phyloP scores from a whole-genome alignment of 2,113 vertebrate genomes.

The Crypturellus undulatus region DNA sequence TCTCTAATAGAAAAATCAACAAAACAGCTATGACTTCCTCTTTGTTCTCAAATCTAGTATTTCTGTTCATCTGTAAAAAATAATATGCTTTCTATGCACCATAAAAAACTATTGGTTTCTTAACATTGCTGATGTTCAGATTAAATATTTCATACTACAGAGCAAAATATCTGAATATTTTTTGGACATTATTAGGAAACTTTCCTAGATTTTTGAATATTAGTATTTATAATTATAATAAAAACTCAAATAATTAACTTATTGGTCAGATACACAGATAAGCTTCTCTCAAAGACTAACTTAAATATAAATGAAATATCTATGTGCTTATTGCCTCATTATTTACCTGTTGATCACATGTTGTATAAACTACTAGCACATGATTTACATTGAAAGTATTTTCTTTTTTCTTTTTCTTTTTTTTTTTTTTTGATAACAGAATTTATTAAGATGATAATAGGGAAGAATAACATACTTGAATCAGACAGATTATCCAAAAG shows the following conservation, averaged over 20 bases:
- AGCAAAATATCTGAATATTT: neutral
- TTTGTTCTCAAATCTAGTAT: neutral
- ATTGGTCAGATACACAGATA: neutral
- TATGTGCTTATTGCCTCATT: neutral
- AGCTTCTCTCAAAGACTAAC: neutral
- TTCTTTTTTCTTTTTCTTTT: neutral
- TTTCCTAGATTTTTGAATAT: neutral
- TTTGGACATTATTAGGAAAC: accelerated
- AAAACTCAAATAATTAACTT: neutral
- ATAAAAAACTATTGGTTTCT: neutral
- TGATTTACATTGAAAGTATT: neutral
- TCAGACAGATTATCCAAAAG: neutral
- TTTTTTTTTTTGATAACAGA: neutral
- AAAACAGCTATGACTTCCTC: neutral
- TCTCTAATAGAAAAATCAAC: neutral
- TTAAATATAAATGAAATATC: neutral
- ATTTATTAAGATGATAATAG: neutral
- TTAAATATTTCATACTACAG: neutral
- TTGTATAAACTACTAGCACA: neutral
- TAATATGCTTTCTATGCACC: neutral
- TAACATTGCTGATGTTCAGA: neutral
- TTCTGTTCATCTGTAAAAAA: neutral
- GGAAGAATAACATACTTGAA: neutral
- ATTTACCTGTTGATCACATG: neutral
- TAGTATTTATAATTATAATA: neutral